Base-by-base conservation (phyloP, 2,113 vertebrate genomes). In the Gavia stellata region DNA sequence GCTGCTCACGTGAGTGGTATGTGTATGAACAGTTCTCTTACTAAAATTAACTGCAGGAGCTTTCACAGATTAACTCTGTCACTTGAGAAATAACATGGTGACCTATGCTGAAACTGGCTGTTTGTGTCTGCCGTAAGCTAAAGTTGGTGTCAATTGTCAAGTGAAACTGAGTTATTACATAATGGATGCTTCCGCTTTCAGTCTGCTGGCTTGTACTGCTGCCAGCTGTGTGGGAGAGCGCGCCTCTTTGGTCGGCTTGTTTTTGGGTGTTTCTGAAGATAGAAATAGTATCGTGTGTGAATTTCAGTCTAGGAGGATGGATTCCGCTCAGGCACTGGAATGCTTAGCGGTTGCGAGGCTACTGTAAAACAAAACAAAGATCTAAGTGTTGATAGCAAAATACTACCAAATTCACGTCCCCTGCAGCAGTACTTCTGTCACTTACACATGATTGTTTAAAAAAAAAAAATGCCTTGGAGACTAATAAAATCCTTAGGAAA, bases 41-140 rank as follows among this genome's bases (percentile, higher is more conserved):
- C 78, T 95, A 90, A 95, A 97, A 87, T 91, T 91, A 96, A 82
- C 89, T 34, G 63, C 81, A 91, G 78, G 66, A 66, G 71, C 74
- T 74, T 92, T 21, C 15, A 25, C 17, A 72, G 91, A 79, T 91
- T 8, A 88, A 28, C 23, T 81, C 49, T 67, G 89, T 81, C 84
- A 85, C 89, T 87, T 80, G 81, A 95, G 95, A 74, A 88, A 52
- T 1, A 86, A 45, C 1, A 1, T 3, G 13, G 81, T 71, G 95
- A 89, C 81, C 78, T 91, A 0, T 19, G 61, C 34, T 82, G 81
- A 49, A 80, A 44, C 26, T 45, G 70, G 66, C 63, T 74, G 45
- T 31, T 28, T 0, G 7, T 50, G 67, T 58, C 12, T 47, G 63
- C 88, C 2, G 5, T 47, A 3, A 72, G 40, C 42, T 85, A 4